A percentile compares a stretch with the other conserved stretches of the same genome.
phyloP scores from a whole-genome alignment of 2,888 invertebrate genomes.

The Andrena bicolor region DNA sequence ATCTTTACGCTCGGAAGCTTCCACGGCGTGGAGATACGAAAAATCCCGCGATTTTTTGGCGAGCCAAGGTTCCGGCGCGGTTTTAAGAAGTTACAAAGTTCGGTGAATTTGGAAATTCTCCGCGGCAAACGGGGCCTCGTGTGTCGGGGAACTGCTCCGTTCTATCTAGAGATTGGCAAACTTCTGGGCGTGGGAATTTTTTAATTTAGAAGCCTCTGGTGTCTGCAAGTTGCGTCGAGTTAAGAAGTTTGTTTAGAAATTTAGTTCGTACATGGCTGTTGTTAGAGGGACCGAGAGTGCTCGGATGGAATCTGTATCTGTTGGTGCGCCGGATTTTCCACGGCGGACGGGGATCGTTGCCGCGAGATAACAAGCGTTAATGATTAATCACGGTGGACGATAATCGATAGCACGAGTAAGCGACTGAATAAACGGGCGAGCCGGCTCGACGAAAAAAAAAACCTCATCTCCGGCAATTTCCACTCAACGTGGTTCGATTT shows the following conservation, averaged over 20 bases:
- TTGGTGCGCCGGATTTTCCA: neutral
- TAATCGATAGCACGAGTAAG: constrained; percentile 39
- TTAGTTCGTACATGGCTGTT: neutral
- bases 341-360: constrained; percentile 27
- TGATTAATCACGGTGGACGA: constrained; percentile 40
- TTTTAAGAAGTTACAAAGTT: neutral
- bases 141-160: neutral
- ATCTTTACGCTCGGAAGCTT: neutral
- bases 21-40: neutral
- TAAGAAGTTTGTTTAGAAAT: neutral
- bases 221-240: neutral
- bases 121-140: neutral
- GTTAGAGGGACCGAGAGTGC: neutral
- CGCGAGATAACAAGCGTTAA: constrained; percentile 27
- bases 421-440: constrained; percentile 49
- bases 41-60: neutral
- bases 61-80: neutral
- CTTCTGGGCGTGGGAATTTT: neutral
- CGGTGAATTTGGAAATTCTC: neutral
- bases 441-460: constrained; percentile 30
- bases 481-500: constrained; percentile 50
- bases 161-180: neutral
- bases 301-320: neutral
- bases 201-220: neutral
- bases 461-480: constrained; percentile 26